Evolutionary conservation across 2,888 invertebrate species (phyloP), one percentile per base, ranked within the genome.

Genomic region (Leucoptera coffeella): DNA sequence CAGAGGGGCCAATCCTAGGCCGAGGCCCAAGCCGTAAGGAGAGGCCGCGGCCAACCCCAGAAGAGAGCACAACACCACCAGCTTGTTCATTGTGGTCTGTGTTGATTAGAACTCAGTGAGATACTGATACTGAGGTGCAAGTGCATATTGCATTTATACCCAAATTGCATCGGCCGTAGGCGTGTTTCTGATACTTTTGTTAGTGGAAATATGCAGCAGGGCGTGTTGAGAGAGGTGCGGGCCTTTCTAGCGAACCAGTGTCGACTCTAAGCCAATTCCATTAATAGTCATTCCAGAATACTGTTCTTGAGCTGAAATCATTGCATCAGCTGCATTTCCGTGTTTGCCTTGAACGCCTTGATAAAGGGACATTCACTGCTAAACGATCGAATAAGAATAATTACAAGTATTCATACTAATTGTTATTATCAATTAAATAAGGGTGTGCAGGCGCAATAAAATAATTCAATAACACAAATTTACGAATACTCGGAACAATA

Each of bases 41-140:
- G 46, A 55, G 37, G 78, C 75, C 27, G 65, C 67, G 40, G 61
- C 76, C 34, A 78, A 43, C 45, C 77, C 75, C 43, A 78, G 45
- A 35, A 78, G 57, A 47, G 73, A 74, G 46, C 72, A 77, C 73
- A 80, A 76, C 60, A 77, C 77, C 71, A 77, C 74, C 73, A 72
- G 51, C 57, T 65, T 71, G 44, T 57, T 62, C 71, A 72, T 72
- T 60, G 57, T 71, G 64, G 60, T 65, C 65, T 71, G 64, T 61
- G 59, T 59, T 62, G 64, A 42, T 55, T 48, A 48, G 43, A 43
- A 40, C 45, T 41, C 47, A 43, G 37, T 45, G 43, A 47, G 45
- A 45, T 49, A 67, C 67, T 69, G 65, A 43, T 47, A 36, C 19
- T 22, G 28, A 15, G 41, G 45, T 45, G 43, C 42, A 34, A 37